phyloP scores from a whole-genome alignment of 1,140 invertebrate genomes.

The Nomia melanderi region DNA sequence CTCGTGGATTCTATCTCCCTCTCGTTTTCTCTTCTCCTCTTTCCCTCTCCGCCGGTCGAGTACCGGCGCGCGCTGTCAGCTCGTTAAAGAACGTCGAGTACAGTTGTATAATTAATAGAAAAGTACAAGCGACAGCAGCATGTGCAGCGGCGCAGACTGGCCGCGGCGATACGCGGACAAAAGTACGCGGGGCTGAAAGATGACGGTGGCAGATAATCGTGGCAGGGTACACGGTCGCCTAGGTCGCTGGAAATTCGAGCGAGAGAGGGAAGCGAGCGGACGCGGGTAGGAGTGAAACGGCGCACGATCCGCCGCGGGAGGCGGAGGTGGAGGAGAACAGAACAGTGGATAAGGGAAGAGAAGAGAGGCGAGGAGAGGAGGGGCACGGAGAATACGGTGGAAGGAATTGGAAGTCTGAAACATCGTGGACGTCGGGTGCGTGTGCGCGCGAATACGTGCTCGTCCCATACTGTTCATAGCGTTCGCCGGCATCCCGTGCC shows the following conservation, averaged over 20 bases:
- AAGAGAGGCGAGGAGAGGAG: too few species aligned
- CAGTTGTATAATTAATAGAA: slow-evolving; percentile 65
- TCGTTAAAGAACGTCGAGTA: slow-evolving; percentile 47
- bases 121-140: slow-evolving; percentile 54
- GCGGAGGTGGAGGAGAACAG: background rate
- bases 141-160: slow-evolving; percentile 20
- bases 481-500: background rate
- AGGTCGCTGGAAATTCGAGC: slow-evolving; percentile 59
- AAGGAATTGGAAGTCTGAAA: slow-evolving; percentile 46
- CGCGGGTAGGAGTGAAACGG: background rate
- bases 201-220: slow-evolving; percentile 64
- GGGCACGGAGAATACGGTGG: slow-evolving; percentile 14
- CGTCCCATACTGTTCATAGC: slow-evolving; percentile 42
- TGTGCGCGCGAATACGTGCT: slow-evolving; percentile 12
- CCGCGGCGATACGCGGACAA: slow-evolving; percentile 49
- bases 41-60: background rate
- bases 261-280: slow-evolving; percentile 18
- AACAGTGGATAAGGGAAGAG: slow-evolving; percentile 17
- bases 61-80: slow-evolving; percentile 40
- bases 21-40: background rate
- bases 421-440: slow-evolving; percentile 26
- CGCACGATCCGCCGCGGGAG: background rate
- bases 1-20: too few species aligned
- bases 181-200: slow-evolving; percentile 50
- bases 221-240: slow-evolving; percentile 61